phyloP scores from a whole-genome alignment of 2,797 vertebrate genomes.

The Furcifer pardalis region DNA sequence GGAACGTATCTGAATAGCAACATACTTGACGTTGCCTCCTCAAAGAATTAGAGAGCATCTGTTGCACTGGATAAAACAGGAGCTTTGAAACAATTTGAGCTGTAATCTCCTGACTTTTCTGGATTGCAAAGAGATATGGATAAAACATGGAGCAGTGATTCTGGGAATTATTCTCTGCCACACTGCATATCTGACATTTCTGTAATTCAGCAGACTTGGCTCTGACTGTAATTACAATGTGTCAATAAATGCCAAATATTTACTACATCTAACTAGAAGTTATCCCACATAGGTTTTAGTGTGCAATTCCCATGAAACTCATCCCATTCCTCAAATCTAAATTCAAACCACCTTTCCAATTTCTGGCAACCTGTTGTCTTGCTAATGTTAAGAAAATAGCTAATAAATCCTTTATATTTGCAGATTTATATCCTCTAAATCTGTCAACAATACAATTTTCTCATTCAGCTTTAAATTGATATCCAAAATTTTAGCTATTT shows the following conservation, averaged over 20 bases:
- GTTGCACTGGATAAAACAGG: background rate
- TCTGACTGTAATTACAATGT: background rate
- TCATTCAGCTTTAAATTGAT: too few species aligned
- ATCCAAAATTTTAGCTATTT: too few species aligned
- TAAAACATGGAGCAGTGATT: background rate
- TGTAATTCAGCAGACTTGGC: background rate
- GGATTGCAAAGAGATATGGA: background rate
- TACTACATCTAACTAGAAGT: slow-evolving; percentile 8
- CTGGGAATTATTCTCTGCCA: background rate
- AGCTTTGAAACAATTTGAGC: background rate
- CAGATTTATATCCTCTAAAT: too few species aligned
- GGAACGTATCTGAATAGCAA: background rate
- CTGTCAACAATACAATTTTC: too few species aligned
- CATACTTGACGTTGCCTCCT: background rate
- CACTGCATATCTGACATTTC: background rate
- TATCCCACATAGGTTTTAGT: slow-evolving; percentile 29
- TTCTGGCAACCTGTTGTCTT: too few species aligned
- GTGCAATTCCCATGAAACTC: too few species aligned
- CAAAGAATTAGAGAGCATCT: background rate
- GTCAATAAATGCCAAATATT: background rate
- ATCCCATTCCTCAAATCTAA: too few species aligned
- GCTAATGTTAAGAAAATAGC: too few species aligned
- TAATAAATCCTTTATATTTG: too few species aligned
- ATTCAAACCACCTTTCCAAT: too few species aligned
- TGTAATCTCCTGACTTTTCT: background rate